Conservation (phyloP, 2,888 invertebrate species). For the Eledone cirrhosa region DNA sequence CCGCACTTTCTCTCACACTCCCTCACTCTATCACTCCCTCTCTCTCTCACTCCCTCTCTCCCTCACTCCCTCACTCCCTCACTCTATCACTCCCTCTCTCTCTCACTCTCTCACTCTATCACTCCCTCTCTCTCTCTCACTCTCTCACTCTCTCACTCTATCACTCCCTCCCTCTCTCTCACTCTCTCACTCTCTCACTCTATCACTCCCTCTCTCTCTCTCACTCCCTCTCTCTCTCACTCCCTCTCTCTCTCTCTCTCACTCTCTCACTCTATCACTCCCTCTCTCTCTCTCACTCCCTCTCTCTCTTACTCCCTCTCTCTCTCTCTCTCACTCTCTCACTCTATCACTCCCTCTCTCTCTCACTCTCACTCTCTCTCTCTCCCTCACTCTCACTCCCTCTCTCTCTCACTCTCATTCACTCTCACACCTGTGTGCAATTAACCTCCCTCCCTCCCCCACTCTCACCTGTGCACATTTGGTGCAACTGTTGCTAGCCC, state of each 20-base stretch:
- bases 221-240: background rate
- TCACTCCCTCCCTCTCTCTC: background rate
- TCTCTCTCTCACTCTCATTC: background rate
- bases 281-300: background rate
- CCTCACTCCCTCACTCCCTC: too few relatives aligned
- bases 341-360: constrained; percentile 1
- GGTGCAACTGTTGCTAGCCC: too few relatives aligned
- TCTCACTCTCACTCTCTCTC: constrained; percentile 8
- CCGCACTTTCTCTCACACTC: background rate
- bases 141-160: background rate
- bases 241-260: background rate
- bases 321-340: constrained; percentile 21
- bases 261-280: background rate
- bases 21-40: too few relatives aligned
- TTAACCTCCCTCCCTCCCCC: too few relatives aligned
- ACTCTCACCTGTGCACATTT: too few relatives aligned
- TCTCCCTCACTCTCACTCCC: background rate
- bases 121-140: background rate
- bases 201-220: background rate
- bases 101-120: background rate
- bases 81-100: background rate
- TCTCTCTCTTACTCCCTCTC: background rate
- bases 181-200: background rate
- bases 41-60: too few relatives aligned
- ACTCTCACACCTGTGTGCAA: too few relatives aligned